Base-by-base conservation (phyloP, 2,113 vertebrate genomes). In the Halcyon senegalensis region DNA sequence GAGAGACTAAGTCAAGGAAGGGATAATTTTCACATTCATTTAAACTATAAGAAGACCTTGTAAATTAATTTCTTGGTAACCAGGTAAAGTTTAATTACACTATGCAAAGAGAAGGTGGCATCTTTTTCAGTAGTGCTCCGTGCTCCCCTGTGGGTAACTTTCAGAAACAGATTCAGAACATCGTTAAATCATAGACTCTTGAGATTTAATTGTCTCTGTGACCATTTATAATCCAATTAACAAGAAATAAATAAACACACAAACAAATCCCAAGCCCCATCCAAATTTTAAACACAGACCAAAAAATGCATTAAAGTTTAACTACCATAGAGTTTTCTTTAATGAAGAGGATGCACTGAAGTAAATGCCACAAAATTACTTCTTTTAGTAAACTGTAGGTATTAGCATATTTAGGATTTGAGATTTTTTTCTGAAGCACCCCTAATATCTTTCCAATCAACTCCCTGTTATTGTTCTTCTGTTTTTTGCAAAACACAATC, bases 191-290 rank as follows among this genome's bases (percentile, higher is more conserved):
- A 63, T 17, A 9, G 31, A 4, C 93, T 83, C 50, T 91, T 63
- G 89, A 82, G 66, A 93, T 37, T 86, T 83, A 50, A 44, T 76
- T 91, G 73, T 73, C 39, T 94, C 68, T 81, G 30, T 89, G 67
- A 92, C 78, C 83, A 90, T 93, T 97, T 89, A 90, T 95, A 97
- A 96, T 87, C 50, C 56, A 96, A 94, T 97, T 96, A 92, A 90
- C 84, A 90, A 77, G 43, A 93, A 95, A 96, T 74, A 97, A 97
- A 94, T 85, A 92, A 83, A 86, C 43, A 82, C 64, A 87, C 48
- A 87, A 80, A 76, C 48, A 95, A 95, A 78, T 84, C 53, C n/a
- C 62, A 90, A 96, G 24, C 39, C 13, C 7, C 37, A 70, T 93
- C 43, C 16, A 63, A 90, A n/a, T 51, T 96, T 48, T 95, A 85